Conservation (phyloP, 2,888 invertebrate genomes). For the Dryobotodes eremita region DNA sequence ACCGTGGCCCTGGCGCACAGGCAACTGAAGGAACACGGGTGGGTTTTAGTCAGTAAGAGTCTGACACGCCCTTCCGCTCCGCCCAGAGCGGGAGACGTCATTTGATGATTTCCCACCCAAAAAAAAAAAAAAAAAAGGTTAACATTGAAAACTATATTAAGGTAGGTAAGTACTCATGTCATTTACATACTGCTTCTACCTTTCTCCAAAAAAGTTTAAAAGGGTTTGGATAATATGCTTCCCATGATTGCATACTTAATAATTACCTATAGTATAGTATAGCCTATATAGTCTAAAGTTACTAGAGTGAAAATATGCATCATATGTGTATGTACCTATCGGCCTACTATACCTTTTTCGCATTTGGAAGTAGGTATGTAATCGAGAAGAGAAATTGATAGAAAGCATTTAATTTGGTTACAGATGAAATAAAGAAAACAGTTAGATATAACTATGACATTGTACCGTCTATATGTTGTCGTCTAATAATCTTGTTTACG, state of each 20-base stretch:
- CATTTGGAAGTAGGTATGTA: neutral
- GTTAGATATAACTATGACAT: constrained; percentile 4
- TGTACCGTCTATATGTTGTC: constrained; percentile 22
- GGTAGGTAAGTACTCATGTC: neutral
- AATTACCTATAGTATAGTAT: neutral
- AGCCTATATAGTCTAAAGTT: neutral
- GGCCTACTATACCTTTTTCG: neutral
- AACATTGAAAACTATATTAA: no score
- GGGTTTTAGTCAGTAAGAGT: no score
- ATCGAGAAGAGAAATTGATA: neutral
- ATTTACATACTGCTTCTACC: neutral
- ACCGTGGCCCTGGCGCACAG: no score
- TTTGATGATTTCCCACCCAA: no score
- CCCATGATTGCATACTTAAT: neutral
- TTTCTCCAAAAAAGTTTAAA: neutral
- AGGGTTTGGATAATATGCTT: neutral
- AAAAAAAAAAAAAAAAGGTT: no score
- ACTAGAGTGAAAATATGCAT: neutral
- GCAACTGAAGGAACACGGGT: no score
- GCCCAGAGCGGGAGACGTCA: no score
- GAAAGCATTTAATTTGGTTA: neutral
- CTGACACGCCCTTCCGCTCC: no score
- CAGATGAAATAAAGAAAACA: constrained; percentile 9
- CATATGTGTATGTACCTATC: neutral
- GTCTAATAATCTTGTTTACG: constrained; percentile 74